These are phyloP conservation scores for Coccyzus lansbergi DNA, from an alignment of 2,797 vertebrate genomes.

Conservation along the genomic window DNA sequence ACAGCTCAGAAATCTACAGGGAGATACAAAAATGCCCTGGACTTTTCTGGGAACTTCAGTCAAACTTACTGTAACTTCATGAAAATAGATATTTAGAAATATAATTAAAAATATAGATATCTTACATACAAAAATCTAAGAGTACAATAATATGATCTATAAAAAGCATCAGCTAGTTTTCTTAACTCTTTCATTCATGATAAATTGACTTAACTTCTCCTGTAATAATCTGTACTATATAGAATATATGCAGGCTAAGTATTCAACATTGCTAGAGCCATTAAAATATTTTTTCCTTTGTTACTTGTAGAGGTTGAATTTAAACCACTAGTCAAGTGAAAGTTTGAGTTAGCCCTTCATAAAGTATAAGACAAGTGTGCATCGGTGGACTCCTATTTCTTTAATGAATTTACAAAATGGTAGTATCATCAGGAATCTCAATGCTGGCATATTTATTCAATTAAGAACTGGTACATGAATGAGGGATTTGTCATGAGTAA, in stretches of 20 bases:
- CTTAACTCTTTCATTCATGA: neutral
- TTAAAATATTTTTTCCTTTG: slow-evolving; percentile 30
- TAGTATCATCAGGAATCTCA: slow-evolving; percentile 65
- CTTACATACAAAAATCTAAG: neutral
- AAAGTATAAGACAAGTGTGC: slow-evolving; percentile 7
- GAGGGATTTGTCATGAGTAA: slow-evolving; percentile 42
- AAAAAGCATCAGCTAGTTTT: neutral
- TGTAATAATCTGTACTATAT: neutral
- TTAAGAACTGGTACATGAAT: slow-evolving; percentile 36
- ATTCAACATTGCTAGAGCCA: neutral
- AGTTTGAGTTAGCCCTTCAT: slow-evolving; percentile 49
- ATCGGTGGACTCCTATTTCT: slow-evolving; percentile 56
- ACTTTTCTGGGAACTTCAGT: neutral
- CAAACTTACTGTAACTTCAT: neutral
- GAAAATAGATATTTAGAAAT: neutral
- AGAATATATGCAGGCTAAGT: neutral
- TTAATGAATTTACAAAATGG: slow-evolving; percentile 56
- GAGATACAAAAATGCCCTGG: neutral
- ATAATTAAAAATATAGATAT: neutral
- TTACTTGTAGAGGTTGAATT: neutral
- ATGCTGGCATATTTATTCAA: slow-evolving; percentile 71
- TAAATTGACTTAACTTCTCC: neutral
- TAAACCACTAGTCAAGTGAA: neutral
- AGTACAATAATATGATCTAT: neutral
- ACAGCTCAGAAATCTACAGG: neutral